Base-by-base conservation (phyloP, 35 echinoderm and acorn worm species). In the Diadema setosum region DNA sequence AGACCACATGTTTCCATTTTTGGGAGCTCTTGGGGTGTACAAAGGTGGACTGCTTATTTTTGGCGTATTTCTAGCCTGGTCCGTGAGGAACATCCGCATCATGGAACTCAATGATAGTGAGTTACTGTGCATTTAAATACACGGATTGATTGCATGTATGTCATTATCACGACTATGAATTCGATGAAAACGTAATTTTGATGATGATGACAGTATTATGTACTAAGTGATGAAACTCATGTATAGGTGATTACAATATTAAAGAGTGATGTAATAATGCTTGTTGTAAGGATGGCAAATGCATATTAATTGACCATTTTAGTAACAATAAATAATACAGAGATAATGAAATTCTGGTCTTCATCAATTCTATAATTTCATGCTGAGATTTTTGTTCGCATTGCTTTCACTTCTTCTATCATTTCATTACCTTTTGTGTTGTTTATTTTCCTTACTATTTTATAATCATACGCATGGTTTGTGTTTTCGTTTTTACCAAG, bases 1-100 rank as follows among this genome's bases (percentile, higher is more conserved):
- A 31, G 26, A 16, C 2, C 9, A 55, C 24, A 46, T 46, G 46
- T 20, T 83, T 5, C 49, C 42, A 31, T 83, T 50, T 48, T 23
- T 25, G 30, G 49, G 34, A 16, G 81, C 46, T 48, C 42, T 83
- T 30, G 34, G 46, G 23, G 81, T 46, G 8, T 83, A 83, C 46
- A 83, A 83, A 46, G 81, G 81, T 31, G 81, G 40, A 30, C 46
- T 83, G 40, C 31, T 83, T 31, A 45, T 83, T 48, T 83, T 83
- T n/a, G 81, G 81, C 4, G 56, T 83, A 40, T 83, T 83, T 48
- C 81, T 83, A 0, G 81, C 81, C 44, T 83, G 81, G 81, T 83
- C 81, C 3, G 35, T 30, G 11, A 4, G 81, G 21, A 83, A 83
- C 33, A 48, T 83, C 33, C 81, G 40, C 21, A 83, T 83, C 5